Evolutionary conservation across 2,888 invertebrate genomes (phyloP).

Genomic region (Thera britannica): DNA sequence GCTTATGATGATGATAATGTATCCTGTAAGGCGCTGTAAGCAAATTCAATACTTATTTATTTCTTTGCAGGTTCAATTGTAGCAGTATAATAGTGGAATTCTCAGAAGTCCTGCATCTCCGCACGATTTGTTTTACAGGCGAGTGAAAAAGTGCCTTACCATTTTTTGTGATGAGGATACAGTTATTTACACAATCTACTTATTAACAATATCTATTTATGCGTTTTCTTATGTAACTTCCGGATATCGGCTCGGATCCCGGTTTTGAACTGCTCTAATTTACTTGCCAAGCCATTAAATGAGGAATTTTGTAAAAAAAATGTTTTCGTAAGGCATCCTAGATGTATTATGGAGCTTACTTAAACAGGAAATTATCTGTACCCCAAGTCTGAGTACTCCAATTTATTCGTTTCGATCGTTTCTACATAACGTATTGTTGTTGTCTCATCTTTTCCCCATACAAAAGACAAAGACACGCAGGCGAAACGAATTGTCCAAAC

Average conservation of each 20-base stretch:
- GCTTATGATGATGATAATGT: too few species aligned
- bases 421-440: too few species aligned
- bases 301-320: too few species aligned
- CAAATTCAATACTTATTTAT: constrained; percentile 13
- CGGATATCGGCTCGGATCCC: not conserved
- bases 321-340: too few species aligned
- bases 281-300: not conserved
- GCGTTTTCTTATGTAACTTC: not conserved
- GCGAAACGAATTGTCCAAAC: too few species aligned
- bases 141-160: constrained; percentile 36
- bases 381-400: too few species aligned
- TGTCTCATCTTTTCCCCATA: too few species aligned
- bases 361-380: too few species aligned
- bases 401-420: too few species aligned
- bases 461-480: too few species aligned
- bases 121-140: constrained; percentile 40
- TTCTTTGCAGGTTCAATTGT: constrained; percentile 63
- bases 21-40: too few species aligned
- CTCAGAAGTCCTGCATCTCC: constrained; percentile 37
- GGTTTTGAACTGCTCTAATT: not conserved
- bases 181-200: not conserved
- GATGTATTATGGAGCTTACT: too few species aligned
- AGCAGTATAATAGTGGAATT: constrained; percentile 44
- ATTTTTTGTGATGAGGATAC: not conserved
- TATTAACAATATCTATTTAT: not conserved